phyloP scores from a whole-genome alignment of 2,888 invertebrate genomes.

The Tiphia femorata region DNA sequence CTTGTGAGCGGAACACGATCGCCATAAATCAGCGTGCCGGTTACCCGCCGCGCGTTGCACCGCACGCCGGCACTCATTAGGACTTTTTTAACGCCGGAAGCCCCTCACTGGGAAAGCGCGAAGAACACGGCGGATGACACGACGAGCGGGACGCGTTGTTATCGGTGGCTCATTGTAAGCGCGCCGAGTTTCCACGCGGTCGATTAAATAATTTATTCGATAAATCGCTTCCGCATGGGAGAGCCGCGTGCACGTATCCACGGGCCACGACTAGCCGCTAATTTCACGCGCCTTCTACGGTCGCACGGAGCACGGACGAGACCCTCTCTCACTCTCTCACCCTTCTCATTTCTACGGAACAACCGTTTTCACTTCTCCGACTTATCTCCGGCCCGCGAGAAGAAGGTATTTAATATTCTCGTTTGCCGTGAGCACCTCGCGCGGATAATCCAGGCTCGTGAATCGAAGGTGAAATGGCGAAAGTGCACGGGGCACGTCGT shows the following conservation, averaged over 20 bases:
- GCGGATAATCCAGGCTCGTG: too few species aligned
- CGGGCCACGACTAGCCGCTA: conserved; percentile 19
- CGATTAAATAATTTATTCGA: conserved; percentile 33
- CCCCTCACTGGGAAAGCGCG: conserved; percentile 34
- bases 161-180: conserved; percentile 34
- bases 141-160: conserved; percentile 23
- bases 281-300: too few species aligned
- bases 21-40: conserved; percentile 44
- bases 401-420: too few species aligned
- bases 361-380: too few species aligned
- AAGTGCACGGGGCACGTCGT: too few species aligned
- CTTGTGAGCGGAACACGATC: conserved; percentile 41
- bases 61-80: conserved; percentile 39
- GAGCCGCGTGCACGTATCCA: conserved; percentile 12
- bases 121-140: conserved; percentile 32
- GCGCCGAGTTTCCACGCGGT: conserved; percentile 13
- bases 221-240: too few species aligned
- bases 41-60: conserved; percentile 18
- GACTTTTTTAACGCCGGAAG: conserved; percentile 24
- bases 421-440: too few species aligned
- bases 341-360: too few species aligned
- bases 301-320: too few species aligned
- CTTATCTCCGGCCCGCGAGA: too few species aligned
- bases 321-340: too few species aligned
- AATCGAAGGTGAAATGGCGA: too few species aligned